Conservation (phyloP, 2,797 vertebrate genomes). For the Gila robusta region DNA sequence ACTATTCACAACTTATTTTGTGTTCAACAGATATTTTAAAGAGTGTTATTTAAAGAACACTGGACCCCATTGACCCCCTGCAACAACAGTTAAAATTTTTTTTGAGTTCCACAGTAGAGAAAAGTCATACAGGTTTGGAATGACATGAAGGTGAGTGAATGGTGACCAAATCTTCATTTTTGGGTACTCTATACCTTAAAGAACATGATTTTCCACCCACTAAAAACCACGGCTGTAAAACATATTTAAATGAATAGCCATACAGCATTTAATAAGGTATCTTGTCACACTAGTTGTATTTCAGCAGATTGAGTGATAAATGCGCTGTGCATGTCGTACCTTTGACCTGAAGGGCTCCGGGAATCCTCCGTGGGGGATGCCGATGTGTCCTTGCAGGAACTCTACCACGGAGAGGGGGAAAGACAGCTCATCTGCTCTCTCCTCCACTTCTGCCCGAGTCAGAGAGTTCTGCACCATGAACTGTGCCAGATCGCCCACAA, state of each 20-base stretch:
- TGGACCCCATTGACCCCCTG: not conserved
- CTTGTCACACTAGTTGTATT: not conserved
- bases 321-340: slow-evolving; percentile 71
- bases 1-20: not conserved
- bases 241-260: not conserved
- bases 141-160: not conserved
- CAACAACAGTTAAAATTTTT: not conserved
- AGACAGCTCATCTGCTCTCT: slow-evolving; percentile 90
- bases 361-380: slow-evolving; percentile 91
- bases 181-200: not conserved
- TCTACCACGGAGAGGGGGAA: slow-evolving; percentile 94
- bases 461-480: slow-evolving; percentile 97
- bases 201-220: not conserved
- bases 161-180: not conserved
- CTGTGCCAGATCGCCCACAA: slow-evolving; percentile 95
- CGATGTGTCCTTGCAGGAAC: slow-evolving; percentile 92
- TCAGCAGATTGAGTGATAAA: not conserved
- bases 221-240: not conserved
- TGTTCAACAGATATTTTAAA: not conserved
- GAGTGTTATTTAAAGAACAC: not conserved
- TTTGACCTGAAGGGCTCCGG: slow-evolving; percentile 91
- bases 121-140: not conserved
- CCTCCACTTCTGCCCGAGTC: slow-evolving; percentile 84
- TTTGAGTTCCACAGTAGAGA: not conserved
- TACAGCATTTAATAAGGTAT: not conserved